A percentile compares a stretch with the other conserved stretches of the same genome.
Conservation (phyloP, 2,113 vertebrate genomes). For the Henicopernis longicauda region DNA sequence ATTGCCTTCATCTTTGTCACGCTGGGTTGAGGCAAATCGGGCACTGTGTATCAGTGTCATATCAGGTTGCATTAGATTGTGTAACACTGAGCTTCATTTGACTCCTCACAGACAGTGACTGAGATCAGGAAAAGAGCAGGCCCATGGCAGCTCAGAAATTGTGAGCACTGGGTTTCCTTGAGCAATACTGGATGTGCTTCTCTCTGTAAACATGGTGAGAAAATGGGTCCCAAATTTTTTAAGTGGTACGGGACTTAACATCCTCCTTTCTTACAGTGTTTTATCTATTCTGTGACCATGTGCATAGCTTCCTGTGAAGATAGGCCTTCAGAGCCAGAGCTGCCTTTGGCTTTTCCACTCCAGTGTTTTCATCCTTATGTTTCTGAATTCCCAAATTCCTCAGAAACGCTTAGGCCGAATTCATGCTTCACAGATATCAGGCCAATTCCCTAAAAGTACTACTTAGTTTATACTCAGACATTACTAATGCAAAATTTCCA, state of each 20-base stretch:
- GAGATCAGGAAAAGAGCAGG: not conserved
- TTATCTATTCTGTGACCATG: not conserved
- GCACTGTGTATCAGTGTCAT: not conserved
- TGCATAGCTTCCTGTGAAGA: not conserved
- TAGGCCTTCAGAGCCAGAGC: not conserved
- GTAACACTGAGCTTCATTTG: not conserved
- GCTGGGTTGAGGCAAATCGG: not conserved
- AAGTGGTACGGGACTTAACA: not conserved
- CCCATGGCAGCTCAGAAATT: not conserved
- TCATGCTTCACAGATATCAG: not conserved
- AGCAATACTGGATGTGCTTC: not conserved
- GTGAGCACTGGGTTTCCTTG: not conserved
- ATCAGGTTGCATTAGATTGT: not conserved
- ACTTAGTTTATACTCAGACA: not conserved
- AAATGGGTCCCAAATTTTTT: not conserved
- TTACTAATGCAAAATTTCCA: not conserved
- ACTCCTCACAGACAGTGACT: not conserved
- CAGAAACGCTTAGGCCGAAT: not conserved
- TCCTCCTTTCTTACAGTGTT: not conserved
- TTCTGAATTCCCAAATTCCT: not conserved
- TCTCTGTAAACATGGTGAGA: not conserved
- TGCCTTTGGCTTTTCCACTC: not conserved
- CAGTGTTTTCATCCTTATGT: not conserved
- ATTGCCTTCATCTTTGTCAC: not conserved
- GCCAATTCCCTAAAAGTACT: not conserved